Conservation (phyloP, 2,888 invertebrate species). For the Hemithea aestivaria region DNA sequence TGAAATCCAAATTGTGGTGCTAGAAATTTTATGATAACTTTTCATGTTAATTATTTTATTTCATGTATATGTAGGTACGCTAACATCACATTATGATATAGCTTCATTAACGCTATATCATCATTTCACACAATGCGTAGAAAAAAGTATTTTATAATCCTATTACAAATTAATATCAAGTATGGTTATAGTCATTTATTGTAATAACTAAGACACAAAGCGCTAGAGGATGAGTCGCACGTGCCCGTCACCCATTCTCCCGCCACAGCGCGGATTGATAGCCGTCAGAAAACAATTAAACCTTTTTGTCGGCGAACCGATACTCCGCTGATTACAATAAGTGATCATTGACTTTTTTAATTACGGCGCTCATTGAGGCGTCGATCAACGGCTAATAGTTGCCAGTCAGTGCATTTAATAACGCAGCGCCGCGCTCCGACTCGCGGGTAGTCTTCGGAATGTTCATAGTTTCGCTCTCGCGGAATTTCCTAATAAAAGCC, state of each 20-base stretch:
- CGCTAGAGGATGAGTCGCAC: conserved; percentile 35
- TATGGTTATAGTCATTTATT: conserved; percentile 13
- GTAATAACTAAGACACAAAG: conserved; percentile 12
- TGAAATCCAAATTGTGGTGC: no score
- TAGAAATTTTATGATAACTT: no score
- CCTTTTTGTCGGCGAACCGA: conserved; percentile 65
- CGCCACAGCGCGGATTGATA: conserved; percentile 43
- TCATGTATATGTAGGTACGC: no score
- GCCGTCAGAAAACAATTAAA: conserved; percentile 72
- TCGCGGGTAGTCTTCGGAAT: conserved; percentile 40
- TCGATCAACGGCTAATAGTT: conserved; percentile 69
- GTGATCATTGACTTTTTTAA: conserved; percentile 75
- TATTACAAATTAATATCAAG: conserved; percentile 15
- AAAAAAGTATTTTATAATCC: conserved; percentile 15
- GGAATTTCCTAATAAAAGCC: conserved; percentile 62
- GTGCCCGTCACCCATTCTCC: conserved; percentile 42
- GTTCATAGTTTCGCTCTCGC: conserved; percentile 58
- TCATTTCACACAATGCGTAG: conserved; percentile 7
- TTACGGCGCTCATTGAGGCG: conserved; percentile 70
- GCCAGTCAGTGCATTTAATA: conserved; percentile 77
- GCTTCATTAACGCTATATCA: conserved; percentile 3
- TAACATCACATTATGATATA: no score
- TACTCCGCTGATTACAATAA: conserved; percentile 75
- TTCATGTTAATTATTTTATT: no score
- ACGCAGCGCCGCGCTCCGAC: conserved; percentile 35